Evolutionary conservation across 2,113 vertebrate species (phyloP).

Genomic region (Nanorana parkeri): DNA sequence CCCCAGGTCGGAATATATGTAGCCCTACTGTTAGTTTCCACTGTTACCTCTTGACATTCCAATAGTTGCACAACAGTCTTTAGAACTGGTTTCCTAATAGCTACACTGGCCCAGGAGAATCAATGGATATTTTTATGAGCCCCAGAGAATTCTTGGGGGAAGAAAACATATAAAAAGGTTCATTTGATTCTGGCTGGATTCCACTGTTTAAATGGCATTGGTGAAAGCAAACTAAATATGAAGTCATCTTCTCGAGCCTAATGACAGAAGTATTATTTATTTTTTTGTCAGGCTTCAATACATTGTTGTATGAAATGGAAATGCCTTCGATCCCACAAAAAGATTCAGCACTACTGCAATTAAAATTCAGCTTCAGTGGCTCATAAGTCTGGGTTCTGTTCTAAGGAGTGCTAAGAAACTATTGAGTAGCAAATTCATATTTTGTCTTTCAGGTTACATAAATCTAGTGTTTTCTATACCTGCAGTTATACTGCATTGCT

Average conservation of each 20-base stretch:
- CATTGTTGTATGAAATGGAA: too few relatives aligned
- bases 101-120: background rate
- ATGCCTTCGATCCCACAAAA: too few relatives aligned
- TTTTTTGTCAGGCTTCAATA: too few relatives aligned
- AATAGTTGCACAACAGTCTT: slow-evolving; percentile 1
- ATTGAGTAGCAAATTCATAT: too few relatives aligned
- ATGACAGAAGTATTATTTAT: background rate
- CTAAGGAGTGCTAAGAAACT: too few relatives aligned
- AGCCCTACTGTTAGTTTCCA: background rate
- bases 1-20: background rate
- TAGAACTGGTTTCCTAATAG: background rate
- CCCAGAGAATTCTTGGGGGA: background rate
- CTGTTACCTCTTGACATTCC: background rate
- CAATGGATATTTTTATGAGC: background rate
- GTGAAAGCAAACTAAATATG: background rate
- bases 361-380: too few relatives aligned
- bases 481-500: too few relatives aligned
- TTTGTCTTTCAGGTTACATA: too few relatives aligned
- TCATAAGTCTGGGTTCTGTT: too few relatives aligned
- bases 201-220: background rate
- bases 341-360: too few relatives aligned
- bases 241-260: background rate
- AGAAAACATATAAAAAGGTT: background rate
- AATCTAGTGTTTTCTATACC: too few relatives aligned
- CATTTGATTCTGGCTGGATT: background rate